Evolutionary conservation across 1,140 invertebrate species (phyloP).

Genomic region (Caerostris extrusa): DNA sequence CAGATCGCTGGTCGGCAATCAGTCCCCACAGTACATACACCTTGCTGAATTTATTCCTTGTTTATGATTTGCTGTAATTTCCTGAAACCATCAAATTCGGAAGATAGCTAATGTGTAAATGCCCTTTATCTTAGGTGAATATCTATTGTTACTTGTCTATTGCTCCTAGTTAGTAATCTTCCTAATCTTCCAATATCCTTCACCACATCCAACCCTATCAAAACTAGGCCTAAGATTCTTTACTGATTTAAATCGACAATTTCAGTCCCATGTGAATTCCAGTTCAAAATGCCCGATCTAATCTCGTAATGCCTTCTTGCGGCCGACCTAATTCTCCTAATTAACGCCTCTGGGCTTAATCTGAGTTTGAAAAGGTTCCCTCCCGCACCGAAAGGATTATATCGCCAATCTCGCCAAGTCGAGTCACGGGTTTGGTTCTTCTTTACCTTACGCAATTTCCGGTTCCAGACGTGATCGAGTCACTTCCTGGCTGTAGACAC

Average conservation of each 20-base stretch:
- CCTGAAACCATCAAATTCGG: too few relatives aligned
- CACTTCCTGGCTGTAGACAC: neutral
- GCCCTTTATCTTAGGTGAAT: too few relatives aligned
- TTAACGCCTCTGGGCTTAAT: slow-evolving; percentile 12
- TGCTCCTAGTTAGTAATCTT: neutral
- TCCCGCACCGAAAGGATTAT: neutral
- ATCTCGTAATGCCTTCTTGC: slow-evolving; percentile 38
- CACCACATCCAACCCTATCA: neutral
- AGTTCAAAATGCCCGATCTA: neutral
- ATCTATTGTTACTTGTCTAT: too few relatives aligned
- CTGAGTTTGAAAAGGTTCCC: neutral
- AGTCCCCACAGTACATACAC: too few relatives aligned
- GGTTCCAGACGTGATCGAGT: neutral
- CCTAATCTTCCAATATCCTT: neutral
- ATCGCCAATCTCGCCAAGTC: neutral
- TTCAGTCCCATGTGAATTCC: neutral
- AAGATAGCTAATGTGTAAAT: too few relatives aligned
- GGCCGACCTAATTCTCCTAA: slow-evolving; percentile 27
- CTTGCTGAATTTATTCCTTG: too few relatives aligned
- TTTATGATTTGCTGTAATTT: too few relatives aligned
- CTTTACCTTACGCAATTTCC: neutral
- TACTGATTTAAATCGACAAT: neutral
- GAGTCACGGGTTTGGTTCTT: neutral
- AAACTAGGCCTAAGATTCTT: neutral
- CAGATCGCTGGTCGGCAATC: too few relatives aligned